These are phyloP conservation scores for Mustela lutreola DNA, from an alignment of 2,113 vertebrate species.

Conservation along the genomic window DNA sequence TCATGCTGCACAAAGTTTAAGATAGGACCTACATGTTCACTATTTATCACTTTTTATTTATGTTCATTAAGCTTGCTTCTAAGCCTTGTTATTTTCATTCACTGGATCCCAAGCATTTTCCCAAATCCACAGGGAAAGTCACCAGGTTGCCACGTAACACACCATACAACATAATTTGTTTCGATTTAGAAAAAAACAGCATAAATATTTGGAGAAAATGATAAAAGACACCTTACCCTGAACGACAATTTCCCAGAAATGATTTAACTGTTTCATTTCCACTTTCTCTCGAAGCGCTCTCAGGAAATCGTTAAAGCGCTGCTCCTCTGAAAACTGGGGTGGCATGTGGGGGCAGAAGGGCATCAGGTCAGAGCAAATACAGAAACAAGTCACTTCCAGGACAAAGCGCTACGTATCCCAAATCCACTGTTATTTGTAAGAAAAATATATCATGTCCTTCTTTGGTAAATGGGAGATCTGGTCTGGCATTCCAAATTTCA, in stretches of 20 bases:
- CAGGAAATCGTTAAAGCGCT: conserved; percentile 94
- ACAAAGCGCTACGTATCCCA: background rate
- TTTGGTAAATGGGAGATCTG: background rate
- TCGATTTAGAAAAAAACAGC: conserved; percentile 3
- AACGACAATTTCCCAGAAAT: conserved; percentile 96
- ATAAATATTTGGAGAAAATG: conserved; percentile 6
- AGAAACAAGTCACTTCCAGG: conserved; percentile 29
- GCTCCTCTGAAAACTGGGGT: conserved; percentile 87
- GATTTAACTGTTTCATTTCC: conserved; percentile 90
- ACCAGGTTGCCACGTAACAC: background rate
- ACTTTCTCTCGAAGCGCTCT: conserved; percentile 92
- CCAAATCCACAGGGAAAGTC: background rate
- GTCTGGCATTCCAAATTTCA: background rate
- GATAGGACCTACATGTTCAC: background rate
- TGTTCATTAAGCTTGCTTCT: background rate
- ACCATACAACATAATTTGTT: conserved; percentile 41
- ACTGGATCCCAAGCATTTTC: conserved; percentile 5
- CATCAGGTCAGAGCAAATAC: conserved; percentile 34
- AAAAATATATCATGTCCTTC: background rate
- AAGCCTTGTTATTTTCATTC: background rate
- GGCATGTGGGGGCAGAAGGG: background rate
- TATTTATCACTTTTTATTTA: background rate
- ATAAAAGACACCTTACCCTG: conserved; percentile 89
- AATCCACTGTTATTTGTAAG: conserved; percentile 43
- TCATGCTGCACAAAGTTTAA: background rate